phyloP scores from a whole-genome alignment of 37 sponge, comb jelly and placozoan species.

The Geodia barretti region DNA sequence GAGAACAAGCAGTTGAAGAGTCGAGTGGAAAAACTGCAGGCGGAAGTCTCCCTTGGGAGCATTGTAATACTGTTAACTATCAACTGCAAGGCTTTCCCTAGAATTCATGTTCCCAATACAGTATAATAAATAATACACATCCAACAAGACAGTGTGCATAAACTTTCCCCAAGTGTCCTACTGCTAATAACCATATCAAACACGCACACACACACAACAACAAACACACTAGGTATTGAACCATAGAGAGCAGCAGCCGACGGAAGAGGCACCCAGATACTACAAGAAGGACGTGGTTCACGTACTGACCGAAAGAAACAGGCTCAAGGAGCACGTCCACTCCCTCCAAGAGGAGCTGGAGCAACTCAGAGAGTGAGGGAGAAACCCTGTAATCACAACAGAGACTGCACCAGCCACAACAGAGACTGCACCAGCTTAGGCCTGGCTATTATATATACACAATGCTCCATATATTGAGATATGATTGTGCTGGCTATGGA shows the following conservation, averaged over 20 bases:
- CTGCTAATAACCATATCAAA: no score
- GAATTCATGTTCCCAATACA: no score
- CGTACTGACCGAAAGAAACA: constrained; percentile 55
- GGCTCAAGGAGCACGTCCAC: constrained; percentile 51
- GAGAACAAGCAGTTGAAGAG: neutral
- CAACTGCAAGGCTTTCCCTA: no score
- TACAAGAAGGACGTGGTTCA: constrained; percentile 59
- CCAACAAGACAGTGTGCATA: no score
- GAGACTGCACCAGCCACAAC: neutral
- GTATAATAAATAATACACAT: no score
- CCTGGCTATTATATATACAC: no score
- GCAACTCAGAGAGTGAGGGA: neutral
- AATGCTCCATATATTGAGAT: no score
- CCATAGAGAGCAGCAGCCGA: neutral
- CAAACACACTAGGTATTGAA: neutral
- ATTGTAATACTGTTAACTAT: no score
- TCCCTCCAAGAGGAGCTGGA: constrained; percentile 52
- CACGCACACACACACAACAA: neutral
- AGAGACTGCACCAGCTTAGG: no score
- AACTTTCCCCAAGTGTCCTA: no score
- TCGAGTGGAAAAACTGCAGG: neutral
- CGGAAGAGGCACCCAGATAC: constrained; percentile 39
- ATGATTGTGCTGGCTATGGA: no score
- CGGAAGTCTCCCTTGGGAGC: neutral
- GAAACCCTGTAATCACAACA: neutral